A percentile compares a stretch with the other conserved stretches of the same genome.
phyloP scores from a whole-genome alignment of 53 echinoderm and acorn worm species.

The Luidia sarsii region DNA sequence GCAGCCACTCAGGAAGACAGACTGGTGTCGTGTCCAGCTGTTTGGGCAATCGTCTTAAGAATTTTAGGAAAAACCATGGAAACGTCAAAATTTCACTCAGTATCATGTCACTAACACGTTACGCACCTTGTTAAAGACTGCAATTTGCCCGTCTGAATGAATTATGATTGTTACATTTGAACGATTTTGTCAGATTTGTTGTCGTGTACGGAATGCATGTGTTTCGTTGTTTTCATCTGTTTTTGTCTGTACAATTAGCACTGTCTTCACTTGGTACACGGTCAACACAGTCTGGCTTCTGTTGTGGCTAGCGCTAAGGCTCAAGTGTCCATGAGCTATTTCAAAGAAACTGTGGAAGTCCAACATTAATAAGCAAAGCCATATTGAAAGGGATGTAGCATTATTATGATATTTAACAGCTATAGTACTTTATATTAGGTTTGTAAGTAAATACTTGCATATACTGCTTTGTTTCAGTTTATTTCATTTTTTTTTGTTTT shows the following conservation, averaged over 20 bases:
- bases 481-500: slow-evolving; percentile 40
- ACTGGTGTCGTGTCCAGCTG: background rate
- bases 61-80: too few species aligned
- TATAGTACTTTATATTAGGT: slow-evolving; percentile 54
- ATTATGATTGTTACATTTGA: too few species aligned
- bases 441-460: slow-evolving; percentile 61
- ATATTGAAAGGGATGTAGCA: slow-evolving; percentile 59
- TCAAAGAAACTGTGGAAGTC: slow-evolving; percentile 54
- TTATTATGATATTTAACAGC: slow-evolving; percentile 52
- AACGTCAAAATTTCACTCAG: too few species aligned
- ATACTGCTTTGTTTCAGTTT: slow-evolving; percentile 61
- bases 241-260: too few species aligned
- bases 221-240: too few species aligned
- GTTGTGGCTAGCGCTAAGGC: background rate
- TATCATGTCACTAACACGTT: too few species aligned
- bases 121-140: too few species aligned
- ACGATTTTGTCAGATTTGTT: too few species aligned
- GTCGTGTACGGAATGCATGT: too few species aligned
- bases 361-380: slow-evolving; percentile 56
- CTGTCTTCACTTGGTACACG: too few species aligned
- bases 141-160: too few species aligned
- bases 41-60: too few species aligned
- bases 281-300: slow-evolving; percentile 32
- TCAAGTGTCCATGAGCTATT: slow-evolving; percentile 38
- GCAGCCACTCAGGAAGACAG: slow-evolving; percentile 31